Conservation (phyloP, 2,113 vertebrate species). For the Chloropsis hardwickii region DNA sequence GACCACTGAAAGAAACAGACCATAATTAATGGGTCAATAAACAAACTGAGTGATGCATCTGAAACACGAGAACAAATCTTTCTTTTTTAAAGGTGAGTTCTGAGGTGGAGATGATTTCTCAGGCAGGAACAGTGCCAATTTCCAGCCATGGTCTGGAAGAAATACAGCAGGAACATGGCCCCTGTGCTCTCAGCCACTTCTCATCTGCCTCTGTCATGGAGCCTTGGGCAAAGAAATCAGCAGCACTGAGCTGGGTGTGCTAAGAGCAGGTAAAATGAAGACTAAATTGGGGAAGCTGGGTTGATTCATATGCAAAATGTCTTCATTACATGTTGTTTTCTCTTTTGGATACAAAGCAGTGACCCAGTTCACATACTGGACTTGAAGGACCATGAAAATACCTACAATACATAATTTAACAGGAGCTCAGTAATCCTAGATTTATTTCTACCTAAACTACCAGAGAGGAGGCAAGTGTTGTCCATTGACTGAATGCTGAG, state of each 20-base stretch:
- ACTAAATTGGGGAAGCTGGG: not conserved
- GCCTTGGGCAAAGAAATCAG: not conserved
- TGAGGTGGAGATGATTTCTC: not conserved
- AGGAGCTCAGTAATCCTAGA: not conserved
- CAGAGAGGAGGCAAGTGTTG: not conserved
- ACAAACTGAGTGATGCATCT: not conserved
- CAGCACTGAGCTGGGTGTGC: not conserved
- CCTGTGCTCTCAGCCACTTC: not conserved
- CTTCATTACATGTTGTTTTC: not conserved
- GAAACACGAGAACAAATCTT: not conserved
- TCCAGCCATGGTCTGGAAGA: not conserved
- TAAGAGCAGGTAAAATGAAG: not conserved
- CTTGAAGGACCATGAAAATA: not conserved
- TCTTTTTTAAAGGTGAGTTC: constrained; percentile 9
- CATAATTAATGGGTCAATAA: constrained; percentile 53
- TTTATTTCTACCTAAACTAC: not conserved
- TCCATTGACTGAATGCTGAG: not conserved
- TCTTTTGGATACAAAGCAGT: not conserved
- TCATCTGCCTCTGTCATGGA: not conserved
- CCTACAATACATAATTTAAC: not conserved
- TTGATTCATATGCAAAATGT: not conserved
- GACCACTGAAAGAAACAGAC: constrained; percentile 2
- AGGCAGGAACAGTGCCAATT: not conserved
- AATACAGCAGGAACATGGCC: not conserved
- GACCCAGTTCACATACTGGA: not conserved